phyloP scores from a whole-genome alignment of 2,888 invertebrate genomes.

The Drosophila borborema region DNA sequence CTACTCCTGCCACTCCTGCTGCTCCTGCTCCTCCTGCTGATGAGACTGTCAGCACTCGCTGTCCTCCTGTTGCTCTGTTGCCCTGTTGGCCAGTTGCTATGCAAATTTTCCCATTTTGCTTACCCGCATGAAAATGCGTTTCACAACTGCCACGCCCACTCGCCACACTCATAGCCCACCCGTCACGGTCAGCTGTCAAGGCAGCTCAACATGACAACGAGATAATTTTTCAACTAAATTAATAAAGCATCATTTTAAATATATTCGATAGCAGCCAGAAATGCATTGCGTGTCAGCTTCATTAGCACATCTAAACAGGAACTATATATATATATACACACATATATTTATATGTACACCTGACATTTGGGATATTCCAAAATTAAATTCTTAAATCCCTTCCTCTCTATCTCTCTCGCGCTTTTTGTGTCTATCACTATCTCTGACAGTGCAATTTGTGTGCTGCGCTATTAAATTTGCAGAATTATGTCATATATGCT shows the following conservation, averaged over 20 bases:
- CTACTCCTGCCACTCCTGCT: neutral
- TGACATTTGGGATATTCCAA: neutral
- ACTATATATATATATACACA: neutral
- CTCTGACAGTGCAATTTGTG: conserved; percentile 37
- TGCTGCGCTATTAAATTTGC: conserved; percentile 9
- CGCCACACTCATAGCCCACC: neutral
- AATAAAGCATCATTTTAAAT: conserved; percentile 58
- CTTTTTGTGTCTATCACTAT: neutral
- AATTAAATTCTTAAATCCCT: conserved; percentile 1
- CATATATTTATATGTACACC: neutral
- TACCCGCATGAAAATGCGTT: conserved; percentile 41
- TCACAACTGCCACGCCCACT: neutral
- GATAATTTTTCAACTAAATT: conserved; percentile 51
- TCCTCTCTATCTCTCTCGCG: neutral
- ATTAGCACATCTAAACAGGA: conserved; percentile 35
- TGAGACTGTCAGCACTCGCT: conserved; percentile 3
- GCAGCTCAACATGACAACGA: conserved; percentile 44
- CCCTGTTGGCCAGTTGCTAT: conserved; percentile 8
- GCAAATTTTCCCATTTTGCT: conserved; percentile 44
- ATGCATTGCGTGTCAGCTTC: conserved; percentile 13
- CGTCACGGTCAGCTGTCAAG: conserved; percentile 21
- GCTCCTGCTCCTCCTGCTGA: neutral
- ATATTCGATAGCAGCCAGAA: conserved; percentile 6
- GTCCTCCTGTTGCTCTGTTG: conserved; percentile 5
- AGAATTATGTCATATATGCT: conserved; percentile 15